Evolutionary conservation across 2,797 vertebrate genomes (phyloP).

Genomic region (Merluccius polli): DNA sequence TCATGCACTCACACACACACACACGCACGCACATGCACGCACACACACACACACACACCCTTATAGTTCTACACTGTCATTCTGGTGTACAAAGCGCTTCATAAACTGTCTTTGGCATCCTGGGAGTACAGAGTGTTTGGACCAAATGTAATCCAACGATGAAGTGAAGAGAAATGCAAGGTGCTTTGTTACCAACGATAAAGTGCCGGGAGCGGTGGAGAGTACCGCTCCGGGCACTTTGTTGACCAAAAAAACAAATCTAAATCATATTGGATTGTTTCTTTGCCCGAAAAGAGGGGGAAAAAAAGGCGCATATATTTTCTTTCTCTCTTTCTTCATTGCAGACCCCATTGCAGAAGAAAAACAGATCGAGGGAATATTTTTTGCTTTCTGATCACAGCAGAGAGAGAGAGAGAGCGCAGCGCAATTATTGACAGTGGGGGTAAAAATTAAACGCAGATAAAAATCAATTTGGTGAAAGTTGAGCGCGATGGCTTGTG

Average conservation of each 20-base stretch:
- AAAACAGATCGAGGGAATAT: not conserved
- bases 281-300: constrained; percentile 1
- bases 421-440: not conserved
- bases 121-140: constrained; percentile 22
- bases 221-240: not conserved
- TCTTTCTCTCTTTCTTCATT: constrained; percentile 27
- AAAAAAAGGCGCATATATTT: constrained; percentile 19
- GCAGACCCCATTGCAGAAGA: not conserved
- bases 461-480: not conserved
- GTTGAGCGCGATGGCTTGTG: not conserved
- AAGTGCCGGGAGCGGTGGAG: constrained; percentile 17
- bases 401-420: not conserved
- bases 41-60: constrained; percentile 19
- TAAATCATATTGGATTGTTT: not conserved
- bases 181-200: constrained; percentile 35
- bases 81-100: constrained; percentile 32
- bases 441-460: not conserved
- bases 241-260: constrained; percentile 43
- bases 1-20: constrained; percentile 13
- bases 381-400: not conserved
- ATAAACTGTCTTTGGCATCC: constrained; percentile 31
- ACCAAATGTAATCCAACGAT: constrained; percentile 48
- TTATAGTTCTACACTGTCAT: constrained; percentile 4
- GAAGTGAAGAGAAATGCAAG: constrained; percentile 38
- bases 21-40: constrained; percentile 28